Evolutionary conservation across 1,140 invertebrate genomes (phyloP).

Genomic region (Andricus grossulariae): DNA sequence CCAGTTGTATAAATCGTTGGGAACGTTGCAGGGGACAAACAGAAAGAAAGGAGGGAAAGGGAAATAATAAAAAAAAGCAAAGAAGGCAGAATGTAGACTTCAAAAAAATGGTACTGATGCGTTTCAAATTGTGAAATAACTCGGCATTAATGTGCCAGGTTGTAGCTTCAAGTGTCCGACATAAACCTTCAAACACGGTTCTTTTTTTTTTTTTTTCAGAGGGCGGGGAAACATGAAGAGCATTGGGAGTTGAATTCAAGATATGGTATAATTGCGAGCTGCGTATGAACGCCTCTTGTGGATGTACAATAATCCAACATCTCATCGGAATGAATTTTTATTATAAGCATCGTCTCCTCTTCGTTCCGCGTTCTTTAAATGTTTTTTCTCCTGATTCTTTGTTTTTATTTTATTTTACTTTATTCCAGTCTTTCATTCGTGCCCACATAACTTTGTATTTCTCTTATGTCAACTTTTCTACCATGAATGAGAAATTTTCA

Average conservation of each 20-base stretch:
- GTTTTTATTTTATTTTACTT: neutral
- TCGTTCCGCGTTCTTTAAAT: neutral
- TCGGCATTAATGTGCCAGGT: slow-evolving; percentile 63
- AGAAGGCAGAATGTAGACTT: slow-evolving; percentile 28
- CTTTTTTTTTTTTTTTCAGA: slow-evolving; percentile 37
- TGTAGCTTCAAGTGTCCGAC: slow-evolving; percentile 39
- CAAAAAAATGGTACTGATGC: slow-evolving; percentile 63
- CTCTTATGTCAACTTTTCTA: too few species aligned
- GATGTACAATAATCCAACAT: slow-evolving; percentile 34
- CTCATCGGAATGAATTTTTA: slow-evolving; percentile 47
- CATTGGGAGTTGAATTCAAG: slow-evolving; percentile 26
- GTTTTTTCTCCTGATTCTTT: neutral
- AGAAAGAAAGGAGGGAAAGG: slow-evolving; percentile 29
- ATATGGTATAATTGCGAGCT: slow-evolving; percentile 53
- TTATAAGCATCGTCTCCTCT: slow-evolving; percentile 37
- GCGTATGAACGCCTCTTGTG: slow-evolving; percentile 47
- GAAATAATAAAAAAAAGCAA: slow-evolving; percentile 18
- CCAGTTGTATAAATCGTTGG: slow-evolving; percentile 62
- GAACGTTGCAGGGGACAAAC: neutral
- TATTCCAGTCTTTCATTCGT: neutral
- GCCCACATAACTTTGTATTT: neutral
- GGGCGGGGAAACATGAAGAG: too few species aligned
- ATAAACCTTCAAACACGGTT: slow-evolving; percentile 47
- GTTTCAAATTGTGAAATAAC: slow-evolving; percentile 65
- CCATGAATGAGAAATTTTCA: too few species aligned